Percentiles rank a stretch among this genome's conserved stretches.
phyloP scores from a whole-genome alignment of 2,888 invertebrate genomes.

The Aphodius sticticus region DNA sequence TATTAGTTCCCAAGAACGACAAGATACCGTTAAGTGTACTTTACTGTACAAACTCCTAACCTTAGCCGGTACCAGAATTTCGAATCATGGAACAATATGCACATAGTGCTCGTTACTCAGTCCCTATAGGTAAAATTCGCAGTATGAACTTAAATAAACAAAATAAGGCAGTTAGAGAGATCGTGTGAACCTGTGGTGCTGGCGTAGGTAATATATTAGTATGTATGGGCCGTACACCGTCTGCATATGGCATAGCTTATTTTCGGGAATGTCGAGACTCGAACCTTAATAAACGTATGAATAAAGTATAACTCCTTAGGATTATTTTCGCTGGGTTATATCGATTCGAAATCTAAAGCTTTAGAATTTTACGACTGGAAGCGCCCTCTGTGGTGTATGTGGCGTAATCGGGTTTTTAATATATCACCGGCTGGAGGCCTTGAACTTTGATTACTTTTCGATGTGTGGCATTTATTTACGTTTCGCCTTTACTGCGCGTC shows the following conservation, averaged over 20 bases:
- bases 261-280: neutral
- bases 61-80: neutral
- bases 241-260: neutral
- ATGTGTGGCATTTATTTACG: neutral
- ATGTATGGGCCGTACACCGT: neutral
- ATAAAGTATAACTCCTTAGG: slow-evolving; percentile 4
- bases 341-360: neutral
- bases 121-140: neutral
- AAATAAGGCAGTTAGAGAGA: neutral
- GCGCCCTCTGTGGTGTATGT: neutral
- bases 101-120: neutral
- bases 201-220: slow-evolving; percentile 4
- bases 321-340: neutral
- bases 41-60: neutral
- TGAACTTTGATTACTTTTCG: neutral
- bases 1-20: neutral
- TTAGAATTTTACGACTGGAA: neutral
- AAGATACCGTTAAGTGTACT: neutral
- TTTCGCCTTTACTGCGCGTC: neutral
- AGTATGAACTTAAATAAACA: neutral
- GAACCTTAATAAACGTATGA: neutral
- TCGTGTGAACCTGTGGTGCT: neutral
- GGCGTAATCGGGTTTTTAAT: neutral
- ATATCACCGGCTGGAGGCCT: neutral
- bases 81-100: neutral